Base-by-base conservation (phyloP, 2,113 vertebrate species). In the Phyllopteryx taeniolatus region DNA sequence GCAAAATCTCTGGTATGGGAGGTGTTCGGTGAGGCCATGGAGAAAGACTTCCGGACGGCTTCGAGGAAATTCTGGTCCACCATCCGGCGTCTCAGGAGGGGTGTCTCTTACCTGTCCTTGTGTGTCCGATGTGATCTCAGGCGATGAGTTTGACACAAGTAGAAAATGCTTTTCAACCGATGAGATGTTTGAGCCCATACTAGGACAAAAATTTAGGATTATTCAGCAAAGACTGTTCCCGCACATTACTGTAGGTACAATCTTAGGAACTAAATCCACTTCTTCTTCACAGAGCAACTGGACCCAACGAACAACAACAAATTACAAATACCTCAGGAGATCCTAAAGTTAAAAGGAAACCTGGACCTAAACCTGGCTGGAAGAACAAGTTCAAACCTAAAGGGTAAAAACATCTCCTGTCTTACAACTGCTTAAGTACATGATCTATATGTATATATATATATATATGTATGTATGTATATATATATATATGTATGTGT, bases 281-380 rank as follows among this genome's bases (percentile, higher is more conserved):
- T n/a, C 15, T 42, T n/a, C 33, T 8, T 42, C 42, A 3, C 61
- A 63, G 61, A 63, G 4, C 56, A 6, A 59, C 22, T 31, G 12
- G 56, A n/a, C 72, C 90, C 57, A 94, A 88, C 84, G 96, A 94
- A 68, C 92, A 88, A 22, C 82, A 73, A 77, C 92, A 44, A 44
- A 44, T 65, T n/a, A 11, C 62, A 65, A 65, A 44, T 65, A 42
- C 43, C 42, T 44, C 35, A 70, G 0, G 87, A 68, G 95, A 95
- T 71, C 94, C 94, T 33, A 96, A 94, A 90, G 74, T 92, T 57
- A 93, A 94, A 70, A 98, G 95, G 90, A 99, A 98, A 71, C 96
- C 98, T 0, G 98, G 98, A 19, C 98, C 97, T 39, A 99, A 98
- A 86, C 96, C 96, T 0, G 96, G 96, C 83, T 98, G 96, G 96